These are phyloP conservation scores for Uropsilus gracilis DNA, from an alignment of 2,113 vertebrate species.

Conservation along the genomic window DNA sequence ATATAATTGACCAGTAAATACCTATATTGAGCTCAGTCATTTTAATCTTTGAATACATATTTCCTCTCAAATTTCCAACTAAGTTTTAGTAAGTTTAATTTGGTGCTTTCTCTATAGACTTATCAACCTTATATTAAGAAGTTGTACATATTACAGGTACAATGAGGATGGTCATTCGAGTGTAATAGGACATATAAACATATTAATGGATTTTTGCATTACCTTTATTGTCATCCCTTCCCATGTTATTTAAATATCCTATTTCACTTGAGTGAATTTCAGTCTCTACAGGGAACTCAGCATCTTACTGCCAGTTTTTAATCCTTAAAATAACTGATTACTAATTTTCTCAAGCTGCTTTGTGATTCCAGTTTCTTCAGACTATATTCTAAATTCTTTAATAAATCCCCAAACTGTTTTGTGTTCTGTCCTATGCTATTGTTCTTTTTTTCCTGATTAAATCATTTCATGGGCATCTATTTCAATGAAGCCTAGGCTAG, in stretches of 20 bases:
- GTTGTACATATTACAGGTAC: background rate
- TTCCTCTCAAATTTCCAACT: background rate
- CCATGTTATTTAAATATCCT: background rate
- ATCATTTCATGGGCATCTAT: background rate
- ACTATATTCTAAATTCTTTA: background rate
- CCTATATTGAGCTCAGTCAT: background rate
- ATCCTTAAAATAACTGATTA: background rate
- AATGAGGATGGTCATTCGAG: background rate
- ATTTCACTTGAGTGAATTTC: background rate
- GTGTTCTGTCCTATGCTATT: background rate
- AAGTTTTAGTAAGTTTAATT: constrained; percentile 15
- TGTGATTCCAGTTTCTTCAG: background rate
- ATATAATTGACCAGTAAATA: background rate
- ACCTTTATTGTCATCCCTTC: background rate
- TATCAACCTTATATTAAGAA: background rate
- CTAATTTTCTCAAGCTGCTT: background rate
- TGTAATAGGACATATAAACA: background rate
- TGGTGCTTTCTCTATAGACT: background rate
- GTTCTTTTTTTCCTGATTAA: background rate
- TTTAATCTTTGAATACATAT: background rate
- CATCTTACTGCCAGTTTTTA: background rate
- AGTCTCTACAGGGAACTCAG: background rate
- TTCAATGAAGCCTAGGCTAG: background rate
- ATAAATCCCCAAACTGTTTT: too few relatives aligned
- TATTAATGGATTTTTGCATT: background rate